Evolutionary conservation across 2,888 invertebrate genomes (phyloP).

Genomic region (Troides helena): DNA sequence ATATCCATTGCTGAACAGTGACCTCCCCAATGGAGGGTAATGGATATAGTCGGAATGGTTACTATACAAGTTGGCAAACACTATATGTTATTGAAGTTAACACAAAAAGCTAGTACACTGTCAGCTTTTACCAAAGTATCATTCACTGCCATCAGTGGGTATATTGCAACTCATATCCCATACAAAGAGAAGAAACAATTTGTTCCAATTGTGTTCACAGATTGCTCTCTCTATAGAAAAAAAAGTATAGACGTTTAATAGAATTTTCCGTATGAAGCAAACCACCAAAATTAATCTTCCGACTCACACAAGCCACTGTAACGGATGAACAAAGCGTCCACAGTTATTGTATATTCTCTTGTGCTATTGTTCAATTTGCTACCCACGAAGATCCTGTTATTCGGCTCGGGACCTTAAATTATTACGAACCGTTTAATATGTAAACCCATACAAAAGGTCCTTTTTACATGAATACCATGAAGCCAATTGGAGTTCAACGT

Average conservation of each 20-base stretch:
- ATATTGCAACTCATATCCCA: no score
- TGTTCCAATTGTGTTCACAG: neutral
- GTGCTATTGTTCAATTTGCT: constrained; percentile 5
- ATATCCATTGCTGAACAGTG: no score
- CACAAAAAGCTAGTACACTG: no score
- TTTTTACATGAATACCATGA: neutral
- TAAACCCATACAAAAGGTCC: neutral
- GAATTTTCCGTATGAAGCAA: constrained; percentile 5
- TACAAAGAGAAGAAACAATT: neutral
- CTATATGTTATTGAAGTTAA: no score
- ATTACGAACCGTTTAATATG: constrained; percentile 1
- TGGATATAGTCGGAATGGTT: no score
- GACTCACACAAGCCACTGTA: constrained; percentile 10
- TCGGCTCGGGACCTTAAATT: neutral
- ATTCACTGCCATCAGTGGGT: no score
- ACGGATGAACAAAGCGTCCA: constrained; percentile 13
- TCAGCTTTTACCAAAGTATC: no score
- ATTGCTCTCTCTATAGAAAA: neutral
- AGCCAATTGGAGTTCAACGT: neutral
- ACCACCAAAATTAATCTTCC: neutral
- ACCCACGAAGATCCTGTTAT: constrained; percentile 7
- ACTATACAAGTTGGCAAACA: no score
- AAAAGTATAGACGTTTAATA: neutral
- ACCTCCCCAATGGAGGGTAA: no score
- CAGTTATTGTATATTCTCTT: constrained; percentile 12